Evolutionary conservation across 1,140 invertebrate genomes (phyloP), one percentile per base, ranked within the genome.

Genomic region (Lethrus apterus): DNA sequence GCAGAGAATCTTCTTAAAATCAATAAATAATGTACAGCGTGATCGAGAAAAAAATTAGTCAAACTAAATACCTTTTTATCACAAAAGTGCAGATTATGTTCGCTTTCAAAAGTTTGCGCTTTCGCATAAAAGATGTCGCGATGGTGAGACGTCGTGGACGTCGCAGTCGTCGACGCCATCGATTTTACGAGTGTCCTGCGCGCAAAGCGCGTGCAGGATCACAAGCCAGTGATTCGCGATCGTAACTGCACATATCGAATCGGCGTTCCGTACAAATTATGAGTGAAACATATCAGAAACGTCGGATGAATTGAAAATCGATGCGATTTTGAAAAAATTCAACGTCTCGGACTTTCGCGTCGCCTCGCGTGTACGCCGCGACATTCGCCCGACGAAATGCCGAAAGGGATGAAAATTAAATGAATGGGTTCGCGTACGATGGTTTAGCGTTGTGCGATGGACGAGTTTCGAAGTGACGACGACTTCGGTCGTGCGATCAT

Each of bases 131-230:
- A n/a, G n/a, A n/a, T n/a, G 15, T 30, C 10, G 40, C 26, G 30
- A 4, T 26, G 36, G 14, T n/a, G 21, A 23, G 26, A 30, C 24
- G 34, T 47, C 45, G 35, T 36, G 34, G 31, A 21, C n/a, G 8
- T 5, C 32, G 4, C 24, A 9, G 34, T 33, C 45, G 35, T 26
- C 14, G 21, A 17, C 23, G 17, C 9, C 35, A 47, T 47, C 45
- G 45, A 47, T 47, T 47, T 47, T 47, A 11, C 15, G 24, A 33
- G 18, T 31, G 34, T 47, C 45, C 36, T 47, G 45, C 45, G 45
- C 45, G 45, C 40, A 41, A 19, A 30, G 23, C 35, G 36, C 45
- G 45, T 47, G 34, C 33, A 38, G 41, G 41, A 47, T 47, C 45
- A 47, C 45, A 47, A 20, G 31, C 36, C 13, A 24, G 21, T 36